These are phyloP conservation scores for Microctonus hyperodae DNA, from an alignment of 2,888 invertebrate genomes.

Conservation along the genomic window DNA sequence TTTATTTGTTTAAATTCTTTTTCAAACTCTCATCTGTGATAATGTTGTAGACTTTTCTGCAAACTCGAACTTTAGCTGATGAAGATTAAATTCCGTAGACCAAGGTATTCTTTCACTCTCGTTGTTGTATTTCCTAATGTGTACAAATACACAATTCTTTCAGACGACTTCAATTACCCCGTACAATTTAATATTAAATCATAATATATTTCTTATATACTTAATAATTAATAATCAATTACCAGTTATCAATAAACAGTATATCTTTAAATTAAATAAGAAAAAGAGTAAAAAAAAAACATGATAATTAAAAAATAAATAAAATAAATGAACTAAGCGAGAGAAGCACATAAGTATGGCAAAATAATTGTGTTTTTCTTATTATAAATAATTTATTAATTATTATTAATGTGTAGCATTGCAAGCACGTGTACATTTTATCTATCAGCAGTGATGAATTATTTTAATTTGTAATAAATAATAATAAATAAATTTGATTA, in stretches of 20 bases:
- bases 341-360: neutral
- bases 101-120: conserved; percentile 52
- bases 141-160: conserved; percentile 50
- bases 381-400: neutral
- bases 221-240: neutral
- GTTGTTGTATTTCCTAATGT: conserved; percentile 58
- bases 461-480: too few species aligned
- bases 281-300: neutral
- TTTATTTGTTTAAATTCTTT: conserved; percentile 20
- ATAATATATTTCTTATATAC: neutral
- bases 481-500: too few species aligned
- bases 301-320: neutral
- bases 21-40: conserved; percentile 13
- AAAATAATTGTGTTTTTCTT: neutral
- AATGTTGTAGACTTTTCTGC: conserved; percentile 10
- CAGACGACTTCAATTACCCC: conserved; percentile 31
- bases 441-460: neutral
- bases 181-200: neutral
- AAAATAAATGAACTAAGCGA: neutral
- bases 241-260: neutral
- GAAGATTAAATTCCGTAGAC: conserved; percentile 13
- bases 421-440: neutral
- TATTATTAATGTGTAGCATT: neutral
- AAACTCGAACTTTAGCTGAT: conserved; percentile 13
- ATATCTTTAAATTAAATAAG: neutral